Evolutionary conservation across 2,113 vertebrate species (phyloP), one percentile per base, ranked within the genome.

Genomic region (Erinaceus europaeus): DNA sequence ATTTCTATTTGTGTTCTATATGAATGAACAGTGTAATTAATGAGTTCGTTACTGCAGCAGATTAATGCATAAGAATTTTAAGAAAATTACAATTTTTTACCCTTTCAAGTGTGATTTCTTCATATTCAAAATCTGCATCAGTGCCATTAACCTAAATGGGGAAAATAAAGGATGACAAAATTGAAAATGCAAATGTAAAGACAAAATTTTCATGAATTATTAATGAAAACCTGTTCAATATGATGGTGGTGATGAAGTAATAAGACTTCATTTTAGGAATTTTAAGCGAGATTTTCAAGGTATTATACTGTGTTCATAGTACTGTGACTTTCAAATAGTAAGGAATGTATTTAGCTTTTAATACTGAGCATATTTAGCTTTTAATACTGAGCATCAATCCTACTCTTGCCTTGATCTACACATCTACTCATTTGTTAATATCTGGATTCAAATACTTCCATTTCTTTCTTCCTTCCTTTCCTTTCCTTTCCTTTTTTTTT

Each of bases 71-170:
- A 71, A 79, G 46, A 78, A 90, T 42, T 42, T 78, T 62, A 83
- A 74, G 48, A 46, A 72, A 90, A 91, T 90, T 67, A 95, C 81
- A 27, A 90, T 71, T 25, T 95, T 97, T 96, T 95, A 99, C 99
- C 98, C 99, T 96, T 97, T 99, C 99, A 95, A 99, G 97, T 32
- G 98, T 99, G 96, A 99, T 99, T 97, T 99, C 99, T 97, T 99
- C 99, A 96, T 99, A 99, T 95, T 99, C 99, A 34, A 98, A 99
- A 88, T 99, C 99, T 8, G 98, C 98, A 96, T 99, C 99, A 0
- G 98, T 98, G 89, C 99, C 99, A 86, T 99, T 99, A 88, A 99
- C 98, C 99, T 99, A 94, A 0, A 91, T 78, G 73, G 71, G 90
- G 18, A 69, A 61, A 82, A 84, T 38, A 93, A 89, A 94, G 50